phyloP scores from a whole-genome alignment of 2,113 vertebrate species.

The Bubo blakistoni region DNA sequence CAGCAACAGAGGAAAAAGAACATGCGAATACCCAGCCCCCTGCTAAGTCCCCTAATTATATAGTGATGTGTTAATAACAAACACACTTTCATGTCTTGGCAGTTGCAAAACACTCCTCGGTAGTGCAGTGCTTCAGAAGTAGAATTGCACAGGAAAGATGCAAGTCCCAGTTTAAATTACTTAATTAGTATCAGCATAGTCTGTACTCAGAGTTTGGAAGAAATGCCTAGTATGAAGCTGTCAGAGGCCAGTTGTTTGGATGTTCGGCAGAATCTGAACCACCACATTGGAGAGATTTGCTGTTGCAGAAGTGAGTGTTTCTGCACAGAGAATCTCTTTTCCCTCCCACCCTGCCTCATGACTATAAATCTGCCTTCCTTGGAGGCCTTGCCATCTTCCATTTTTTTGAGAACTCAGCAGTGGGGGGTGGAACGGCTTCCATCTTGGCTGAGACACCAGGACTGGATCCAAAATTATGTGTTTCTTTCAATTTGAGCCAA shows the following conservation, averaged over 20 bases:
- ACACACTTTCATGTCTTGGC: constrained; percentile 46
- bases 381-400: neutral
- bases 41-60: constrained; percentile 39
- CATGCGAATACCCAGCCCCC: neutral
- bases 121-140: neutral
- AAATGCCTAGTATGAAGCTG: neutral
- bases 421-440: neutral
- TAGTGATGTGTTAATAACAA: constrained; percentile 62
- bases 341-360: neutral
- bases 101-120: neutral
- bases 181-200: neutral
- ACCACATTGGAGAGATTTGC: neutral
- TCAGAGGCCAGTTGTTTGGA: neutral
- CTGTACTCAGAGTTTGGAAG: neutral
- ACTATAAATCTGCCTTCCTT: neutral
- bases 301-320: neutral
- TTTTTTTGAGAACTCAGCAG: neutral
- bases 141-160: neutral
- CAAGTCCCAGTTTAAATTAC: constrained; percentile 2
- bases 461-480: neutral
- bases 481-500: neutral
- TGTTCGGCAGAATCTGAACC: neutral
- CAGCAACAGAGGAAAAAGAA: neutral
- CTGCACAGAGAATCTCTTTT: neutral
- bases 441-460: neutral